Base-by-base conservation (phyloP, 2,113 vertebrate genomes). In the Albula goreensis region DNA sequence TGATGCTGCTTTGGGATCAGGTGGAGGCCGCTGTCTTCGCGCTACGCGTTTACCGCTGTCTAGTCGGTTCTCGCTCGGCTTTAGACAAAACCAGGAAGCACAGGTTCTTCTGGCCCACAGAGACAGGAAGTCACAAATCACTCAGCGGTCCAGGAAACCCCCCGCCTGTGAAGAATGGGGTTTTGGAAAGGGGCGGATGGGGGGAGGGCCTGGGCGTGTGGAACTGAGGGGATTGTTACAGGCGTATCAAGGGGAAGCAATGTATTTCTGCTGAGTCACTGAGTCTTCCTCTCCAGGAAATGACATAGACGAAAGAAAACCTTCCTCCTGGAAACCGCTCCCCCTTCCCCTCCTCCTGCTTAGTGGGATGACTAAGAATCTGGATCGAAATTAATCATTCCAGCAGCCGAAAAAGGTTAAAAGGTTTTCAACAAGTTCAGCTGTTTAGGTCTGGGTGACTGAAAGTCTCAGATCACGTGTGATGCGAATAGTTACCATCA, bases 51-150 rank as follows among this genome's bases (percentile, higher is more conserved):
- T 50, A 49, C 5, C 17, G 25, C 49, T 4, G 49, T 78, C 77
- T 15, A n/a, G 77, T 31, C 60, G 22, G 50, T 22, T 4, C 80
- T 12, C 31, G 60, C 80, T 12, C 50, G 60, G 84, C 70, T 74
- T 57, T 48, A 87, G 85, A 91, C 86, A 90, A 91, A 93, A 86
- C 85, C 87, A 89, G 81, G 86, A 89, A 87, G 83, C 78, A 81
- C 85, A 50, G 12, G 17, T 53, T 83, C 57, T 25, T 60, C 89
- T 80, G 63, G 81, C 81, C 87, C 87, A 89, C 13, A 84, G 89
- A 91, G 85, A 84, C 57, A 85, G 87, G 50, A 87, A 89, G 87
- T 50, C 77, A 85, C 78, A 83, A 82, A 83, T 90, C 83, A 86
- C 86, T 88, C 66, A 63, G 83, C 17, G 22, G 80, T 57, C 11